Base-by-base conservation (phyloP, 2,888 invertebrate genomes). In the Plebejus anna region DNA sequence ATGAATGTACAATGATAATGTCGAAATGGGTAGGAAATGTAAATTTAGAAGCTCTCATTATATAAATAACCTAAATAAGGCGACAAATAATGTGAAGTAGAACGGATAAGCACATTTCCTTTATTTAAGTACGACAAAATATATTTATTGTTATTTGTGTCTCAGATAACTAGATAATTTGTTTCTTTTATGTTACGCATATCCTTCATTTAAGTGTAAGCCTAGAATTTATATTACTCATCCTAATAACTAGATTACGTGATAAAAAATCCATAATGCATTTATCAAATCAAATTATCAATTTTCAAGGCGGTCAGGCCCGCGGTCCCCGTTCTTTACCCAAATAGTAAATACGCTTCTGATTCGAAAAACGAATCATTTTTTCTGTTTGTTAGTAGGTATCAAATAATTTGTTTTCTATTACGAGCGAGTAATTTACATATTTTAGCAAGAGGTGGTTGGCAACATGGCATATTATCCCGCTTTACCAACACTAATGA, bases 401-500 rank as follows among this genome's bases (percentile, higher is more conserved):
- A 51, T 11, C 3, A 13, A 13, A 13, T 6, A 13, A 11, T 51
- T 51, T 51, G 22, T 22, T 51, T 51, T 13, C 13, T 13, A 51
- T 51, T 13, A 11, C 51, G 51, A 51, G 51, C 51, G 51, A 13
- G 59, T 59, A n/a, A 22, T 22, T 22, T 22, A 22, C 22, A 22
- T 22, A 22, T 22, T 22, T 22, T 22, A 22, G 32, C 36, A 66
- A 66, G 66, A 16, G 16, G 13, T 66, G 66, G 66, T 66, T 36
- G 32, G 28, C 32, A 66, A 13, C 28, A n/a, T 70, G 4, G 11
- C 70, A 42, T 22, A 22, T 22, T 71, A 71, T 66, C 71, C 71
- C 73, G 51, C 73, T 7, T 32, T 51, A 55, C 73, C 73, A 73
- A 72, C 73, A 73, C 28, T 73, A 55, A 73, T 73, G 73, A 73